Evolutionary conservation across 2,113 vertebrate genomes (phyloP).

Genomic region (Sigmodon hispidus): DNA sequence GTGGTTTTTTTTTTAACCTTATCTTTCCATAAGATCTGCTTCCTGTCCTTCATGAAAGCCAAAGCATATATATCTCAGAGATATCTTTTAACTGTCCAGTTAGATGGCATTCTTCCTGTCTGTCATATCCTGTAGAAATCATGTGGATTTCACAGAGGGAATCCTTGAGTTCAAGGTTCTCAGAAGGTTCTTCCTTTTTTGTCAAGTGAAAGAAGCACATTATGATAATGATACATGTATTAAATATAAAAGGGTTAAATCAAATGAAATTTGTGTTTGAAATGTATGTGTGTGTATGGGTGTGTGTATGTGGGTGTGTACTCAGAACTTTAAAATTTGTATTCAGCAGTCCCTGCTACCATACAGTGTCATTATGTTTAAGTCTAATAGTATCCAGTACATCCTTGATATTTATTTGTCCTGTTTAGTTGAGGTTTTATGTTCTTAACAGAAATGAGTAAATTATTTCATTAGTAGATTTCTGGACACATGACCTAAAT

Average conservation of each 20-base stretch:
- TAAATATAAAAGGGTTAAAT: background rate
- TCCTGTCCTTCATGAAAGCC: background rate
- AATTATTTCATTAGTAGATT: background rate
- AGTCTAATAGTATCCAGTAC: too few species aligned
- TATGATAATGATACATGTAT: background rate
- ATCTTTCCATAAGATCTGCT: background rate
- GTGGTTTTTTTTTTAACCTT: background rate
- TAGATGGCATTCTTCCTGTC: background rate
- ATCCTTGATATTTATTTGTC: background rate
- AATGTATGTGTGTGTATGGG: background rate
- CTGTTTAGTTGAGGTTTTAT: background rate
- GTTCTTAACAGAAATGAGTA: background rate
- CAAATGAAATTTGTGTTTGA: background rate
- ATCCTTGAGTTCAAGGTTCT: background rate
- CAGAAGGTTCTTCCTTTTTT: background rate
- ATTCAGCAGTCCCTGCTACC: background rate
- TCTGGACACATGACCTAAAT: constrained; percentile 13
- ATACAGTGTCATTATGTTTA: background rate
- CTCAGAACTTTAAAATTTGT: background rate
- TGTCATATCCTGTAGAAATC: background rate
- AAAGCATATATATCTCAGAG: background rate
- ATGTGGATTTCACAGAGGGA: background rate
- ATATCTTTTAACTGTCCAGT: background rate
- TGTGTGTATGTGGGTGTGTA: background rate
- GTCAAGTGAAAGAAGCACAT: background rate